These are phyloP conservation scores for Rhynchophorus ferrugineus DNA, from an alignment of 1,140 invertebrate genomes.

Conservation along the genomic window DNA sequence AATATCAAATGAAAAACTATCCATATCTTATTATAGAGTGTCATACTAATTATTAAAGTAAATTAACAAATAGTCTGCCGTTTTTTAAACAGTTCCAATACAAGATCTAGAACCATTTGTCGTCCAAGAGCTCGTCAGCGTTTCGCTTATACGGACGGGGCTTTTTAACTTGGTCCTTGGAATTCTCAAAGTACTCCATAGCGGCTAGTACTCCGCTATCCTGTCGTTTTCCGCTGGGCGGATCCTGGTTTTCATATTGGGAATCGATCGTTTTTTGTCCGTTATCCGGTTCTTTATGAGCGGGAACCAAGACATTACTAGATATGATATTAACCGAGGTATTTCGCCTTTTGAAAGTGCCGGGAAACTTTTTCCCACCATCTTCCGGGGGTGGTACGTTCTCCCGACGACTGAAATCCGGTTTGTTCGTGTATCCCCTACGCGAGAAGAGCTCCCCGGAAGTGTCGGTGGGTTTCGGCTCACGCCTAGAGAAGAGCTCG, in stretches of 20 bases:
- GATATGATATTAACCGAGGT: slow-evolving; percentile 14
- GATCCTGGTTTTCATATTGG: not conserved
- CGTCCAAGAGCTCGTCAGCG: slow-evolving; percentile 10
- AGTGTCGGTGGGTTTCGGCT: slow-evolving; percentile 3
- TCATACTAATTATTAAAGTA: no score
- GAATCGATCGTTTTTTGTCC: not conserved
- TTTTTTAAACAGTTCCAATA: no score
- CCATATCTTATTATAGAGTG: no score
- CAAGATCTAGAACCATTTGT: slow-evolving; percentile 18
- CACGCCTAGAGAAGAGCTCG: slow-evolving; percentile 15
- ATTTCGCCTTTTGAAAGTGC: slow-evolving; percentile 9
- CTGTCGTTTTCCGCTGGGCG: not conserved
- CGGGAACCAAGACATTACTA: slow-evolving; percentile 10
- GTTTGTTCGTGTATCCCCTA: not conserved
- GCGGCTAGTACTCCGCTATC: slow-evolving; percentile 14
- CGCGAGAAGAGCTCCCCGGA: slow-evolving; percentile 13
- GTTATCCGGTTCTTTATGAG: not conserved
- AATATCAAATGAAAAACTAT: no score
- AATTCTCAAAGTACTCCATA: slow-evolving; percentile 16
- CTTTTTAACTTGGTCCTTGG: slow-evolving; percentile 14
- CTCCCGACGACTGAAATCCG: no score
- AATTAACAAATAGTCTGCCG: no score
- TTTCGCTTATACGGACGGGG: slow-evolving; percentile 10
- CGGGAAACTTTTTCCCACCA: not conserved
- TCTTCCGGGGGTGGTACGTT: not conserved